phyloP scores from a whole-genome alignment of 2,113 vertebrate species.

The Percina caprodes region DNA sequence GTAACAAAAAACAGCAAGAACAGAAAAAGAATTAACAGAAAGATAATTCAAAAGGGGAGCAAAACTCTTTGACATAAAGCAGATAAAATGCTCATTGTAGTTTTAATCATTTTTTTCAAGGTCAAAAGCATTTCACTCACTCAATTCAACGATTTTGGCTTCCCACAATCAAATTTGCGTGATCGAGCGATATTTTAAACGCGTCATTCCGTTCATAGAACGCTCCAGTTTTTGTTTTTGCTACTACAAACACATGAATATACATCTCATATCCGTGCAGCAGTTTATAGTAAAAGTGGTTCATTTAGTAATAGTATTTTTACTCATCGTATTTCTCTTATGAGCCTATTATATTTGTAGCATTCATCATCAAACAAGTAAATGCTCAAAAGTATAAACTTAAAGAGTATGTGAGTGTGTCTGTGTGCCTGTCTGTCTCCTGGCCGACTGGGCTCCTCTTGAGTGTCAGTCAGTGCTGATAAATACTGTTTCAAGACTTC shows the following conservation, averaged over 20 bases:
- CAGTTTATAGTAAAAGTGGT: slow-evolving; percentile 9
- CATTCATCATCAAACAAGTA: slow-evolving; percentile 22
- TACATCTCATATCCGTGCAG: background rate
- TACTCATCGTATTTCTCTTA: slow-evolving; percentile 16
- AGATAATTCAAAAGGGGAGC: background rate
- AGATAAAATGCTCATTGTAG: slow-evolving; percentile 14
- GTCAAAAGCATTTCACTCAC: slow-evolving; percentile 28
- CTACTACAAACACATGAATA: background rate
- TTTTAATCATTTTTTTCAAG: background rate
- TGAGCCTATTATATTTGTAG: slow-evolving; percentile 26
- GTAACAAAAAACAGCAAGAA: background rate
- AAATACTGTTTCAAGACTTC: slow-evolving; percentile 52
- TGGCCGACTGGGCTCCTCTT: slow-evolving; percentile 43
- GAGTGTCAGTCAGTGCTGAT: slow-evolving; percentile 59
- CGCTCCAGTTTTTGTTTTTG: too few species aligned
- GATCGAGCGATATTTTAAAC: too few species aligned
- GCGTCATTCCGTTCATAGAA: too few species aligned
- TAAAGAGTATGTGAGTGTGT: background rate
- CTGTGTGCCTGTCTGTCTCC: slow-evolving; percentile 40
- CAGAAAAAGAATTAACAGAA: background rate
- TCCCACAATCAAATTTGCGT: too few species aligned
- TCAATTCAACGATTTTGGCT: background rate
- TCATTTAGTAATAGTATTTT: slow-evolving; percentile 36
- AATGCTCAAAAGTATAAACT: slow-evolving; percentile 22
- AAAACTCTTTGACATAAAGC: background rate